Conservation (phyloP, 2,888 invertebrate species). For the Macrosiphum euphorbiae region DNA sequence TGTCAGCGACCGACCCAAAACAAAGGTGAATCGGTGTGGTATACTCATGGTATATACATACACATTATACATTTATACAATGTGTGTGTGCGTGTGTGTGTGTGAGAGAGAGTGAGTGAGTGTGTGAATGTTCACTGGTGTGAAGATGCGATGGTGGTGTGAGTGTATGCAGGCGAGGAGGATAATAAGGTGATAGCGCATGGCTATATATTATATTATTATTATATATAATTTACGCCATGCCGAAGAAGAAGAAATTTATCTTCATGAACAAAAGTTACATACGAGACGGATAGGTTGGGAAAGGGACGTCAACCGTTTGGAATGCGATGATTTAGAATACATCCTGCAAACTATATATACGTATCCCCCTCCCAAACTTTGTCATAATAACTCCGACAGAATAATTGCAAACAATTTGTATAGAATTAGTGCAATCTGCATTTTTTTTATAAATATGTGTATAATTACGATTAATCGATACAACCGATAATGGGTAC, state of each 20-base stretch:
- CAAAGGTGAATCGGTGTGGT: constrained; percentile 39
- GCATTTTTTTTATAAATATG: neutral
- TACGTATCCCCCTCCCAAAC: neutral
- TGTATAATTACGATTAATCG: neutral
- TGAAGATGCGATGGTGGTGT: neutral
- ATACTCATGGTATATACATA: neutral
- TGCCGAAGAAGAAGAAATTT: neutral
- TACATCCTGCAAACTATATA: neutral
- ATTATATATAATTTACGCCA: neutral
- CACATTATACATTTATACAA: neutral
- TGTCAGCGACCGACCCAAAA: constrained; percentile 24
- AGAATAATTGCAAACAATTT: neutral
- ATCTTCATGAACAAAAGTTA: neutral
- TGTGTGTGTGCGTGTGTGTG: neutral
- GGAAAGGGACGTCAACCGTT: neutral
- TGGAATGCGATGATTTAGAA: neutral
- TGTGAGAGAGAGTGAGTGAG: too few species aligned
- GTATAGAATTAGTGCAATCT: neutral
- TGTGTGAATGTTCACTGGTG: neutral
- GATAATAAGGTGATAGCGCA: neutral
- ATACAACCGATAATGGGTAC: neutral
- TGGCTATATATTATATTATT: neutral
- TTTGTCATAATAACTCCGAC: neutral
- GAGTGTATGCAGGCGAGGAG: neutral
- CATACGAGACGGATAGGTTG: neutral